phyloP scores from a whole-genome alignment of 2,888 invertebrate species.

The Cataglyphis albicans region DNA sequence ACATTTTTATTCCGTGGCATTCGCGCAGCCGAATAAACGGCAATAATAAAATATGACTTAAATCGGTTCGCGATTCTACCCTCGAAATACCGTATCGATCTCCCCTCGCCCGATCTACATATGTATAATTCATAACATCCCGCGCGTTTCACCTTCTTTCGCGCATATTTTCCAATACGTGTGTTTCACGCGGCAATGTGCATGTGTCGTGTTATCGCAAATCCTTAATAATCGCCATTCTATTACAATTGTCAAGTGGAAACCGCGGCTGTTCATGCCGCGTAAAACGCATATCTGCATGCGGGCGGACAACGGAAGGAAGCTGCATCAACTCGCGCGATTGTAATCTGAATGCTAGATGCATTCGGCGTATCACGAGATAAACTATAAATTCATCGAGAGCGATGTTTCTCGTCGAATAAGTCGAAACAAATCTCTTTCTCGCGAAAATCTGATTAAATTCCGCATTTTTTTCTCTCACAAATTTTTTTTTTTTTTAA shows the following conservation, averaged over 20 bases:
- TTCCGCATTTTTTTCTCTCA: not conserved
- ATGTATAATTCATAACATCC: conserved; percentile 42
- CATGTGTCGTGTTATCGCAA: not conserved
- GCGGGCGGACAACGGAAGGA: not conserved
- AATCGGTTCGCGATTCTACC: conserved; percentile 41
- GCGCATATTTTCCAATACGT: not conserved
- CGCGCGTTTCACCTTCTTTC: conserved; percentile 24
- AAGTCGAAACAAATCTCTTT: not conserved
- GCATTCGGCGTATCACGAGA: not conserved
- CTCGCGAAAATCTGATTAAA: not conserved
- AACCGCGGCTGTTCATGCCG: conserved; percentile 24
- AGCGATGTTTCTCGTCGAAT: not conserved
- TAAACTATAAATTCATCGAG: not conserved
- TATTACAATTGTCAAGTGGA: conserved; percentile 14
- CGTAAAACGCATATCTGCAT: conserved; percentile 16
- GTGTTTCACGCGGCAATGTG: not conserved
- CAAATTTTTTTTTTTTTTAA: not conserved
- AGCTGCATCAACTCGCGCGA: not conserved
- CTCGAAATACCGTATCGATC: conserved; percentile 53
- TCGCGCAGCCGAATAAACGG: conserved; percentile 9
- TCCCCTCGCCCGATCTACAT: not conserved
- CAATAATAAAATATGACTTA: conserved; percentile 51
- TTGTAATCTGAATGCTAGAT: conserved; percentile 9
- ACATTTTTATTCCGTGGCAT: conserved; percentile 21
- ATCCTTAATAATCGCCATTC: conserved; percentile 21